Conservation (phyloP, 2,888 invertebrate genomes). For the Tenodera sinensis region DNA sequence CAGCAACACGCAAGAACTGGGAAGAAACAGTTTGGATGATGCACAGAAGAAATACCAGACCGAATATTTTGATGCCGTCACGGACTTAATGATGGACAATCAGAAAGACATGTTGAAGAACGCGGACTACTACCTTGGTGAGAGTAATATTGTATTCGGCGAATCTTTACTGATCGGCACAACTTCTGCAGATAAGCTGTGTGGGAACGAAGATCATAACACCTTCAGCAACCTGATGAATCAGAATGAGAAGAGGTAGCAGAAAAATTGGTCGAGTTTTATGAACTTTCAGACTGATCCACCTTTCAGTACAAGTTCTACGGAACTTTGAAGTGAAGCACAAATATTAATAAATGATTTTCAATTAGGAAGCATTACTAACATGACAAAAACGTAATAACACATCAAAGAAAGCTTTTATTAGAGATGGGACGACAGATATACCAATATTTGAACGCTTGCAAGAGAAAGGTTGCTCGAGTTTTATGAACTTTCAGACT, state of each 20-base stretch:
- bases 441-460: too few relatives aligned
- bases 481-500: not conserved
- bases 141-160: not conserved
- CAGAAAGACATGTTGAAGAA: not conserved
- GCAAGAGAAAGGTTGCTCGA: too few relatives aligned
- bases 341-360: not conserved
- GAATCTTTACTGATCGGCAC: not conserved
- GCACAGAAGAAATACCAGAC: not conserved
- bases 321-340: not conserved
- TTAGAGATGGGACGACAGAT: too few relatives aligned
- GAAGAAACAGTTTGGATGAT: not conserved
- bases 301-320: not conserved
- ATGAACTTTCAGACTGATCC: not conserved
- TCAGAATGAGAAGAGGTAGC: not conserved
- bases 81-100: not conserved
- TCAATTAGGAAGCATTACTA: too few relatives aligned
- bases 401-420: too few relatives aligned
- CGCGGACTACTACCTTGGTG: not conserved
- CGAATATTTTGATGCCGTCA: not conserved
- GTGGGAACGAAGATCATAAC: not conserved
- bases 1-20: not conserved
- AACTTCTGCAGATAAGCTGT: not conserved
- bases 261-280: not conserved
- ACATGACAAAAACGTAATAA: too few relatives aligned
- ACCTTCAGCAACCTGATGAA: not conserved